Evolutionary conservation across 2,888 invertebrate species (phyloP).

Genomic region (Synergus itoensis): DNA sequence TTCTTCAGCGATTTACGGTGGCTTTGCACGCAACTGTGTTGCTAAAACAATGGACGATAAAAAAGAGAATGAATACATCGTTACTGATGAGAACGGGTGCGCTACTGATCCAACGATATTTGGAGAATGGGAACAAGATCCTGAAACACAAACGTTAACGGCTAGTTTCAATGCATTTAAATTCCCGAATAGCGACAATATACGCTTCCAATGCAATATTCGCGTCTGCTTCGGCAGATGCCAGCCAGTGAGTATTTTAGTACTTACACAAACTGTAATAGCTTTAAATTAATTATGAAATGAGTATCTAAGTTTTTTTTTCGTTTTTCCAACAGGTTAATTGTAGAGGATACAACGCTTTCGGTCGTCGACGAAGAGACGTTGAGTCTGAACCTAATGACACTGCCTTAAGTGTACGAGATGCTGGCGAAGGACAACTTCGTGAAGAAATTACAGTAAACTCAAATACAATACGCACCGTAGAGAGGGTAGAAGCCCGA

Average conservation of each 20-base stretch:
- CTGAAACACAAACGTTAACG: slow-evolving; percentile 90
- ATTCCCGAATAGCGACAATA: slow-evolving; percentile 96
- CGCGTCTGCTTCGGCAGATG: slow-evolving; percentile 96
- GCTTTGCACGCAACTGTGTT: slow-evolving; percentile 94
- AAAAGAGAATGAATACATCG: slow-evolving; percentile 93
- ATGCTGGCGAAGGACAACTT: slow-evolving; percentile 85
- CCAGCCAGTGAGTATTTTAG: slow-evolving; percentile 88
- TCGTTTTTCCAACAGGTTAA: slow-evolving; percentile 84
- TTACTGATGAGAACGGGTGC: slow-evolving; percentile 96
- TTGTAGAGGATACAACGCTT: slow-evolving; percentile 94
- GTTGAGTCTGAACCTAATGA: slow-evolving; percentile 80
- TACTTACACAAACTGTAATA: background rate
- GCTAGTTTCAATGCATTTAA: slow-evolving; percentile 97
- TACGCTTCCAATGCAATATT: slow-evolving; percentile 97
- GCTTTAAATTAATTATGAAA: background rate
- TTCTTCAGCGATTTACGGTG: slow-evolving; percentile 90
- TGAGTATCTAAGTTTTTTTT: slow-evolving; percentile 31
- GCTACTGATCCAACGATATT: slow-evolving; percentile 95
- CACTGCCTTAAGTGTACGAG: slow-evolving; percentile 81
- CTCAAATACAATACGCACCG: slow-evolving; percentile 94
- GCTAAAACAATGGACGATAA: slow-evolving; percentile 95
- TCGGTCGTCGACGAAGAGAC: slow-evolving; percentile 89
- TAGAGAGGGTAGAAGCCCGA: slow-evolving; percentile 90
- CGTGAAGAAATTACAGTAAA: slow-evolving; percentile 96
- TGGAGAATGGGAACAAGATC: slow-evolving; percentile 95